A percentile compares a stretch with the other conserved stretches of the same genome.
phyloP scores from a whole-genome alignment of 2,888 invertebrate genomes.

The Osedax fenrisi region DNA sequence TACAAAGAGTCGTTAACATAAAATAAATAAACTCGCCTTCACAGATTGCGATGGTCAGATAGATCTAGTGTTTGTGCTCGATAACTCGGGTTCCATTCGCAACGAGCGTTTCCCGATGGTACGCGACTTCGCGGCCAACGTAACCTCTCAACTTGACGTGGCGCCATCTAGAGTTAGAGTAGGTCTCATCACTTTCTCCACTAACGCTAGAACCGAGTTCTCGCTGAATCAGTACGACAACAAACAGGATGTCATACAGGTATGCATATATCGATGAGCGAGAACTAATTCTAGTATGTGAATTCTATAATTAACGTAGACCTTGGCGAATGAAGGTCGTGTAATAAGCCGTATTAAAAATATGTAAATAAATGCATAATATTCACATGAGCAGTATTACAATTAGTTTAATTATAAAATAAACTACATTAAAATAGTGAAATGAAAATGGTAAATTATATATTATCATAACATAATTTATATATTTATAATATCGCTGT shows the following conservation, averaged over 20 bases:
- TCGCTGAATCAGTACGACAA: slow-evolving; percentile 39
- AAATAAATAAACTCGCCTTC: not conserved
- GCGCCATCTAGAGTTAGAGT: slow-evolving; percentile 29
- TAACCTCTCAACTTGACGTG: slow-evolving; percentile 32
- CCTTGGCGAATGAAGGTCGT: no score
- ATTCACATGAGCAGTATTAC: no score
- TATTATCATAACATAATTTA: no score
- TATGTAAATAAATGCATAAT: no score
- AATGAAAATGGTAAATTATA: no score
- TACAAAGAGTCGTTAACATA: not conserved
- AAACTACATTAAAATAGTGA: no score
- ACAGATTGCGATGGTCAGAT: slow-evolving; percentile 32
- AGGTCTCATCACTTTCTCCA: slow-evolving; percentile 34
- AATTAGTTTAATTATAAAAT: no score
- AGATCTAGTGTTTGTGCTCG: slow-evolving; percentile 33
- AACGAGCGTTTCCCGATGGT: slow-evolving; percentile 30
- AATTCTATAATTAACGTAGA: no score
- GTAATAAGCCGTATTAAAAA: no score
- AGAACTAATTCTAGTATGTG: no score
- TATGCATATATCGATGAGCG: not conserved
- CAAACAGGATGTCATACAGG: slow-evolving; percentile 37
- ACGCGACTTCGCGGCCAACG: slow-evolving; percentile 29
- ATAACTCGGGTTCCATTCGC: slow-evolving; percentile 33
- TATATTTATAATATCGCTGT: no score
- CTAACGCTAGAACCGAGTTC: slow-evolving; percentile 39